Percentiles rank a stretch among this genome's conserved stretches.
Conservation (phyloP, 2,888 invertebrate genomes). For the Operophtera brumata region DNA sequence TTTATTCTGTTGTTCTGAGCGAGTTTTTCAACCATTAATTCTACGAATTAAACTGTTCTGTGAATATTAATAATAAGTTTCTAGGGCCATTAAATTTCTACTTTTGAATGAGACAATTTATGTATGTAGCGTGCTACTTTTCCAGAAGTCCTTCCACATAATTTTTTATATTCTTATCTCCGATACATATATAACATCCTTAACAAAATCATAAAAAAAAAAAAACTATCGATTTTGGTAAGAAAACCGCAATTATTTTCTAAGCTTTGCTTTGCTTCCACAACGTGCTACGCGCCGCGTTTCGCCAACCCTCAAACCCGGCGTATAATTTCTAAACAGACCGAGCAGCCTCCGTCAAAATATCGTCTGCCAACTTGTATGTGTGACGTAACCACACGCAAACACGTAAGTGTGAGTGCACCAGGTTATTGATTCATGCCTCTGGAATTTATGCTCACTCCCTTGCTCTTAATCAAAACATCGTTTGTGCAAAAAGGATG, state of each 20-base stretch:
- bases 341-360: conserved; percentile 68
- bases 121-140: too few relatives aligned
- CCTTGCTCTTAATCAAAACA: conserved; percentile 71
- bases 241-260: conserved; percentile 11
- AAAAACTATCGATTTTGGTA: background rate
- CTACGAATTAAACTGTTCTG: background rate
- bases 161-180: too few relatives aligned
- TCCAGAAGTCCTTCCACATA: too few relatives aligned
- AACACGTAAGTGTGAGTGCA: conserved; percentile 62
- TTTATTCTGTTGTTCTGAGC: background rate
- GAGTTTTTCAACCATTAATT: conserved; percentile 11
- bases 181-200: too few relatives aligned
- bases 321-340: conserved; percentile 65
- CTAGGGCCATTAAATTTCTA: too few relatives aligned
- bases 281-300: background rate
- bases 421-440: conserved; percentile 76
- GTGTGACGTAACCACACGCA: conserved; percentile 60
- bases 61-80: too few relatives aligned
- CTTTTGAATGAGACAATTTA: too few relatives aligned
- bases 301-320: conserved; percentile 28
- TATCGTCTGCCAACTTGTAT: conserved; percentile 61
- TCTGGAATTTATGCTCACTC: conserved; percentile 72
- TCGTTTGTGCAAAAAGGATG: conserved; percentile 64
- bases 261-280: conserved; percentile 6
- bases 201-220: background rate